phyloP scores from a whole-genome alignment of 2,797 vertebrate genomes.

The Leuciscus waleckii region DNA sequence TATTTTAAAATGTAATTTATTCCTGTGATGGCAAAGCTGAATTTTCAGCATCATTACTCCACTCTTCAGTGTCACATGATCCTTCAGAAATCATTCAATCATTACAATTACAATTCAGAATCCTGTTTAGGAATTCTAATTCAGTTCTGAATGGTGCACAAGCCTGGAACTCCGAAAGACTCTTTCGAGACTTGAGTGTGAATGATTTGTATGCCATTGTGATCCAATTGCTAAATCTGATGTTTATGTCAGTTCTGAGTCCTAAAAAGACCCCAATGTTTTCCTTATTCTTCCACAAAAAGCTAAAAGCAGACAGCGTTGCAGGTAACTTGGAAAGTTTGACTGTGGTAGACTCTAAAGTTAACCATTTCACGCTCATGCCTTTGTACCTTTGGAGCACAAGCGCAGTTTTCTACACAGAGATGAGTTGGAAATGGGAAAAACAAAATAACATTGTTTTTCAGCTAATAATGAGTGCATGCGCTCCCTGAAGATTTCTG shows the following conservation, averaged over 20 bases:
- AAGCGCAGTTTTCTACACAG: not conserved
- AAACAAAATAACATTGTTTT: slow-evolving; percentile 11
- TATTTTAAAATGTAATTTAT: not conserved
- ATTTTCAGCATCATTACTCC: not conserved
- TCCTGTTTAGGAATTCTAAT: not conserved
- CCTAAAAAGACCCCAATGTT: not conserved
- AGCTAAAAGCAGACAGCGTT: slow-evolving; percentile 1
- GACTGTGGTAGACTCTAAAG: slow-evolving; percentile 12
- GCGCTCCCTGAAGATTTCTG: slow-evolving; percentile 3
- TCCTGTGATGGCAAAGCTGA: not conserved
- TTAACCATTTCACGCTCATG: slow-evolving; percentile 17
- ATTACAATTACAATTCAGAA: not conserved
- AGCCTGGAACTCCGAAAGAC: not conserved
- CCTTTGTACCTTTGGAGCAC: slow-evolving; percentile 3
- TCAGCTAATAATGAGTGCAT: slow-evolving; percentile 27
- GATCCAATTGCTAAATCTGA: not conserved
- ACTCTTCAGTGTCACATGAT: not conserved
- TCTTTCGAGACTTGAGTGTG: not conserved
- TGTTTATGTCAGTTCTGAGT: not conserved
- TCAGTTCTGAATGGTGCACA: not conserved
- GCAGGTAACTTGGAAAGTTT: slow-evolving; percentile 12
- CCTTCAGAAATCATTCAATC: not conserved
- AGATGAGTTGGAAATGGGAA: not conserved
- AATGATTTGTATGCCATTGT: not conserved
- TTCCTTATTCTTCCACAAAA: not conserved